Percentiles rank a stretch among this genome's conserved stretches.
Conservation (phyloP, 1,140 invertebrate species). For the Arctopsyche grandis region DNA sequence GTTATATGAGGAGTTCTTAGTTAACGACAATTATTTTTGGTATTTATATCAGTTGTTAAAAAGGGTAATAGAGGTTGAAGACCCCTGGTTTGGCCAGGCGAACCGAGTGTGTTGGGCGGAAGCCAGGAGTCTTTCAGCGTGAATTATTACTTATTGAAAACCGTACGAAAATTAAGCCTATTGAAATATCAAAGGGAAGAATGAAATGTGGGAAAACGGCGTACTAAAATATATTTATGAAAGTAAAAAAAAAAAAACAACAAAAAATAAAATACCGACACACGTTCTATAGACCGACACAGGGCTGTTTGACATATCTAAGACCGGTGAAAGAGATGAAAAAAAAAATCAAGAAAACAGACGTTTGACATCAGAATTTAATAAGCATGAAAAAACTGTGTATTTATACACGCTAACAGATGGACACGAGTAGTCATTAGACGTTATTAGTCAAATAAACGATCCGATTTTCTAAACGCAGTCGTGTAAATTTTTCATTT, state of each 20-base stretch:
- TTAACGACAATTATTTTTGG: no score
- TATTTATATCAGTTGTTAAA: background rate
- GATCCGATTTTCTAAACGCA: no score
- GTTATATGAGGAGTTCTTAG: no score
- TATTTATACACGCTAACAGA: background rate
- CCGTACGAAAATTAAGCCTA: constrained; percentile 45
- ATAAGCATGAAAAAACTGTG: background rate
- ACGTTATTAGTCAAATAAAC: background rate
- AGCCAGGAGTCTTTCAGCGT: constrained; percentile 45
- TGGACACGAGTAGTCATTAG: background rate
- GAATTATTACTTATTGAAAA: constrained; percentile 49
- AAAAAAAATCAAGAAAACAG: background rate
- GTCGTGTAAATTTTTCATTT: no score
- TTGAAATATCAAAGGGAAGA: constrained; percentile 48
- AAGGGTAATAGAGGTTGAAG: background rate
- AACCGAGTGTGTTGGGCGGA: constrained; percentile 29
- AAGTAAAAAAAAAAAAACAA: constrained; percentile 5
- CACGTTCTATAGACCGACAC: background rate
- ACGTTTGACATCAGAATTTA: constrained; percentile 9
- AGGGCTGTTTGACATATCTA: background rate
- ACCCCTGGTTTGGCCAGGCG: constrained; percentile 18
- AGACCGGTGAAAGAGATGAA: background rate
- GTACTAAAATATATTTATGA: constrained; percentile 37
- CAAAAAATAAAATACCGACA: background rate
- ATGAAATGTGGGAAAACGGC: constrained; percentile 39